Evolutionary conservation across 2,888 invertebrate species (phyloP).

Genomic region (Andrena dorsata): DNA sequence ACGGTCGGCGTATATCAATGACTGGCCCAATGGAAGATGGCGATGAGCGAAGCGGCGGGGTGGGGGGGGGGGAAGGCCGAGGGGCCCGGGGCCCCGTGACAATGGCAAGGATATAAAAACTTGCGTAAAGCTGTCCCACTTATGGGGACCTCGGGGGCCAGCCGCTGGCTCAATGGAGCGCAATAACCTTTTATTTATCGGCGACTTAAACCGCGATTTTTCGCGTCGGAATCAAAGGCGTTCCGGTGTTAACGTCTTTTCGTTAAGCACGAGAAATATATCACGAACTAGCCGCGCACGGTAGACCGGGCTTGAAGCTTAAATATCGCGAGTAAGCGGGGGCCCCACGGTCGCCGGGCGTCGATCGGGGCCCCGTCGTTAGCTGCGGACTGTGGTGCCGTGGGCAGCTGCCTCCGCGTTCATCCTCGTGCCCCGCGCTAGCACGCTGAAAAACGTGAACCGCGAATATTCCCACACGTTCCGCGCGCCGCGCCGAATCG

Average conservation of each 20-base stretch:
- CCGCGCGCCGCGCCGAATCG: too few relatives aligned
- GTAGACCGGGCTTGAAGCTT: background rate
- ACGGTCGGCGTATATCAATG: conserved; percentile 80
- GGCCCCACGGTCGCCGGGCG: background rate
- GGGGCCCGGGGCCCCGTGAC: conserved; percentile 66
- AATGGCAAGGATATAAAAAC: conserved; percentile 77
- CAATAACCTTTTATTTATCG: conserved; percentile 79
- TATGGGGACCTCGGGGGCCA: conserved; percentile 57
- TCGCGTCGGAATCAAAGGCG: conserved; percentile 62
- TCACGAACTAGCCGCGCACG: background rate
- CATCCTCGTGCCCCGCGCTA: too few relatives aligned
- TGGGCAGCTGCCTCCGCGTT: too few relatives aligned
- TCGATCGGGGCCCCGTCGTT: background rate
- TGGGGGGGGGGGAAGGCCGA: conserved; percentile 22
- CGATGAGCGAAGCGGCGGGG: conserved; percentile 27
- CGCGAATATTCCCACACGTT: conserved; percentile 28
- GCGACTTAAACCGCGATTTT: conserved; percentile 71
- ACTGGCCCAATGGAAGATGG: conserved; percentile 63
- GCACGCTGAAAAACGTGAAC: background rate
- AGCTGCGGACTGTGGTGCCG: background rate
- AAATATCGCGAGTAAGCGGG: background rate
- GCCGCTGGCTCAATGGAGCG: conserved; percentile 59
- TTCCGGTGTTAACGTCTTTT: conserved; percentile 48
- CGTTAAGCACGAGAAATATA: conserved; percentile 22
- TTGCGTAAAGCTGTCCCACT: conserved; percentile 79